Base-by-base conservation (phyloP, 2,797 vertebrate genomes). In the Botia almorhae region DNA sequence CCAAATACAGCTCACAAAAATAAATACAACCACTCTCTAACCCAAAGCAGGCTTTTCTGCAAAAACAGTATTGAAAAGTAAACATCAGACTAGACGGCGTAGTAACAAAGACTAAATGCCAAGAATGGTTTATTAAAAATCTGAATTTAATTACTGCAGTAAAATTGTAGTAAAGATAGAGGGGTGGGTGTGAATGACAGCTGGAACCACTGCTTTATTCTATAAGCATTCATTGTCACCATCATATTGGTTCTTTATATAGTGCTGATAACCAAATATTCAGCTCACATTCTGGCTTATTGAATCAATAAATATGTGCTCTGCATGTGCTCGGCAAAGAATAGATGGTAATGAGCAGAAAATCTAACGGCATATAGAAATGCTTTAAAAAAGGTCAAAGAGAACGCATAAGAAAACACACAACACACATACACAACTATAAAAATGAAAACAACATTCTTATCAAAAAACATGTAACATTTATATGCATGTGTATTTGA, bases 281-380 rank as follows among this genome's bases (percentile, higher is more conserved):
- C 58, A 63, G 17, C 10, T 69, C 50, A 65, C 23, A 56, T 74
- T 64, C 33, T 56, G 58, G 11, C 61, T 56, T 65, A 64, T 67
- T 78, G 21, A 74, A 55, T 69, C 46, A 3, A 55, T 55, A 14
- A 67, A 80, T 55, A 51, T 63, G 56, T 80, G 63, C 68, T 69
- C n/a, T 76, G 70, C 69, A 80, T 76, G 76, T 82, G 83, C 75
- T 58, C 82, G 81, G 87, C 85, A 88, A 83, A 81, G 83, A 86
- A 82, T 84, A 78, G 84, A 85, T 85, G 86, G 80, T 89, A 87
- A 91, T 87, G 87, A 88, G 85, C 83, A 87, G 87, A 89, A 88
- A 91, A 85, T 83, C 83, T 90, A 91, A 93, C 90, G 90, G 88
- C 87, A 88, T 87, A 86, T 85, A 87, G 67, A 84, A 88, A 87